phyloP scores from a whole-genome alignment of 2,888 invertebrate genomes.

The Anagyrus pseudococci region DNA sequence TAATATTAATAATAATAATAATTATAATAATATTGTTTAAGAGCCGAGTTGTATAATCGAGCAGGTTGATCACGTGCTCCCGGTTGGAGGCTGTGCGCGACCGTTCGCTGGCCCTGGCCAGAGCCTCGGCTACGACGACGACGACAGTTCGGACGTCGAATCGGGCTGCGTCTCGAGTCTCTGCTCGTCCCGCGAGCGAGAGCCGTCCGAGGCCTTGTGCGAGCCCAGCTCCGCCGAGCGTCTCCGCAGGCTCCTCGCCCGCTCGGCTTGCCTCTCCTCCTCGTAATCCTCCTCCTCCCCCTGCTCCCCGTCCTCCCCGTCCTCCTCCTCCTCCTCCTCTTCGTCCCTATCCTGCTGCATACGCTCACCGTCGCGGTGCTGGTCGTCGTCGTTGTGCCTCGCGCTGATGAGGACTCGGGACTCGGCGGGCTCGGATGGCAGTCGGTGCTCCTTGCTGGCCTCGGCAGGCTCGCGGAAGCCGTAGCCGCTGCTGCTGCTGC shows the following conservation, averaged over 20 bases:
- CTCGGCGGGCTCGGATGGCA: no score
- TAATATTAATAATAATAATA: not conserved
- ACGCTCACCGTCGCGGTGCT: conserved; percentile 7
- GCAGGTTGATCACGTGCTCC: no score
- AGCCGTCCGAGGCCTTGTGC: no score
- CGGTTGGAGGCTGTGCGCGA: conserved; percentile 8
- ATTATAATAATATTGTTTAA: no score
- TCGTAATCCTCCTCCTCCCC: no score
- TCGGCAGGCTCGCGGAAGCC: no score
- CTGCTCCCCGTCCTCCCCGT: conserved; percentile 44
- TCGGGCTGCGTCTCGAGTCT: conserved; percentile 53
- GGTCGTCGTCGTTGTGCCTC: no score
- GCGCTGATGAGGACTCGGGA: no score
- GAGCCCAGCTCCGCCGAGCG: not conserved
- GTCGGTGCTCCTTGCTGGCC: no score
- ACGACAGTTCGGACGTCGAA: conserved; percentile 55
- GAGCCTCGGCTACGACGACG: conserved; percentile 53
- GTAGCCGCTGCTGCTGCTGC: not conserved
- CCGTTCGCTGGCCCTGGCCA: conserved; percentile 36
- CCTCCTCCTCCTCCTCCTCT: conserved; percentile 25
- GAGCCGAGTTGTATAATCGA: no score
- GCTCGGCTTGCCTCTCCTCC: conserved; percentile 24
- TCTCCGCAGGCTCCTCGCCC: not conserved
- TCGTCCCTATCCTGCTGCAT: no score
- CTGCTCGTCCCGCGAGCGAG: conserved; percentile 44